phyloP scores from a whole-genome alignment of 1,140 invertebrate genomes.

The Aphelenchoides besseyi region DNA sequence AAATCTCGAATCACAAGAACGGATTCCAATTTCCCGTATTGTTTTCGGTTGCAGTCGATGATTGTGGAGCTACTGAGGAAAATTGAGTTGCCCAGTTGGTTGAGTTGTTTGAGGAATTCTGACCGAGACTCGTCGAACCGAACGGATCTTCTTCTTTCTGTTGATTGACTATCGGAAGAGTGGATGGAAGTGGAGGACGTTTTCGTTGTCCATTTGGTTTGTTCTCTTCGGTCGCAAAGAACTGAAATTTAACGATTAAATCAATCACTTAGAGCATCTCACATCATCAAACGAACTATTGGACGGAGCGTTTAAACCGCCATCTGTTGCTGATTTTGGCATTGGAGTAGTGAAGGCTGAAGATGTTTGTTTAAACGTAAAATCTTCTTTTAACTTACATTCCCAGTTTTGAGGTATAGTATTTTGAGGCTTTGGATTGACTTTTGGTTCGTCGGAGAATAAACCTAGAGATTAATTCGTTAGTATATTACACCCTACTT shows the following conservation, averaged over 20 bases:
- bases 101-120: not conserved
- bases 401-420: conserved; percentile 6
- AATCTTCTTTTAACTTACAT: not conserved
- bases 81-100: too few relatives aligned
- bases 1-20: not conserved
- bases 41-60: too few relatives aligned
- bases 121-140: not conserved
- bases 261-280: not conserved
- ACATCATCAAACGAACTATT: not conserved
- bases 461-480: not conserved
- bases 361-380: not conserved
- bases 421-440: not conserved
- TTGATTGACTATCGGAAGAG: not conserved
- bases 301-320: not conserved
- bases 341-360: conserved; percentile 4
- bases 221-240: not conserved
- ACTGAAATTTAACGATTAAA: conserved; percentile 3
- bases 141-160: not conserved
- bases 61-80: too few relatives aligned
- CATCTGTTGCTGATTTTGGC: conserved; percentile 11
- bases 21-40: too few relatives aligned
- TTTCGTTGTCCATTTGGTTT: not conserved
- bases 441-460: not conserved
- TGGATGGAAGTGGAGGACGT: not conserved
- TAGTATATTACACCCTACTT: not conserved